Evolutionary conservation across 2,797 vertebrate species (phyloP).

Genomic region (Lepus oiostolus): DNA sequence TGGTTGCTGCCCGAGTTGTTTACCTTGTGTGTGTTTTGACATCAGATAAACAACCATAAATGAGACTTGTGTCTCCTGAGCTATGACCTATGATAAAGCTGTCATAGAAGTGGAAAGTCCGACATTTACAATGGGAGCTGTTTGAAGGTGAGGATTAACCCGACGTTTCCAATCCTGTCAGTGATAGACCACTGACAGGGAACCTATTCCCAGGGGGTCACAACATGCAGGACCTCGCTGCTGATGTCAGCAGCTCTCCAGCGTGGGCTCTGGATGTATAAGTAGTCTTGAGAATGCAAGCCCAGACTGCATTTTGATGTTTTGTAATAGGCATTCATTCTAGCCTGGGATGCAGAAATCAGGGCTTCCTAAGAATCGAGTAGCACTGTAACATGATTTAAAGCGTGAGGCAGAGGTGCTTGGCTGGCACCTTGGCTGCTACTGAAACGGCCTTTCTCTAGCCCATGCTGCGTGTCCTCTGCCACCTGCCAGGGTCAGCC

Average conservation of each 20-base stretch:
- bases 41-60: accelerated
- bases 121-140: background rate
- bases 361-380: background rate
- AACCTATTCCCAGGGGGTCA: background rate
- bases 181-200: background rate
- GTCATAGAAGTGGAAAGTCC: background rate
- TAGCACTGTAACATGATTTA: too few species aligned
- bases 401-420: background rate
- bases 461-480: background rate
- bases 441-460: background rate
- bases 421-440: background rate
- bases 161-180: background rate
- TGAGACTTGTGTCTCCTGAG: background rate
- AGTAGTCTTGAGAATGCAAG: background rate
- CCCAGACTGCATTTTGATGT: background rate
- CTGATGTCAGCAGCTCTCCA: too few species aligned
- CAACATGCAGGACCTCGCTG: background rate
- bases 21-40: accelerated
- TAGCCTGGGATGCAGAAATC: background rate
- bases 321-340: background rate
- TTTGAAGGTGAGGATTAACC: background rate
- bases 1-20: accelerated
- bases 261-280: background rate
- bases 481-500: background rate
- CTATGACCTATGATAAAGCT: background rate